phyloP scores from a whole-genome alignment of 2,113 vertebrate genomes.

The Paracanthobrama guichenoti region DNA sequence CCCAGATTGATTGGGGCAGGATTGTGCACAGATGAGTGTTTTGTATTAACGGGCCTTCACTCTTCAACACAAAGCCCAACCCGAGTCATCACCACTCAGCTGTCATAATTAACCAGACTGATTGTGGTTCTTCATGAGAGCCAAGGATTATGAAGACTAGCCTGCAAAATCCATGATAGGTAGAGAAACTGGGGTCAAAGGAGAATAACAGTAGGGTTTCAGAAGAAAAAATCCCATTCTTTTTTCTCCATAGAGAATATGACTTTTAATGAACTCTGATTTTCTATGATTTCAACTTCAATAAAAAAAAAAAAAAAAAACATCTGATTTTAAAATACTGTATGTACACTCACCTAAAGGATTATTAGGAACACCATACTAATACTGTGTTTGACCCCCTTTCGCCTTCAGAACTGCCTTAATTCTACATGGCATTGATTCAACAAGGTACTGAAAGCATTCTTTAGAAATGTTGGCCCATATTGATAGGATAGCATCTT shows the following conservation, averaged over 20 bases:
- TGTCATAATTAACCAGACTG: conserved; percentile 2
- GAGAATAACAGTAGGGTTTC: neutral
- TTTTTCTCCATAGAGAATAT: neutral
- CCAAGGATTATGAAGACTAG: neutral
- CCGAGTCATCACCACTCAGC: conserved; percentile 10
- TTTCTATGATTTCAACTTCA: too few species aligned
- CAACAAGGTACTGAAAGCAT: too few species aligned
- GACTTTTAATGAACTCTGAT: too few species aligned
- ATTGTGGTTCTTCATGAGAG: conserved; percentile 1
- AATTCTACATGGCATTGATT: too few species aligned
- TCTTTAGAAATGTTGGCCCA: too few species aligned
- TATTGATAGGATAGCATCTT: too few species aligned
- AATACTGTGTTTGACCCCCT: too few species aligned
- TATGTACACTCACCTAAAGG: too few species aligned
- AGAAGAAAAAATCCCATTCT: neutral
- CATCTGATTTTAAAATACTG: too few species aligned
- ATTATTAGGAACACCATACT: too few species aligned
- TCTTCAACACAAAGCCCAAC: conserved; percentile 11
- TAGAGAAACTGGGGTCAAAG: neutral
- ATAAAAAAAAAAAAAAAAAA: too few species aligned
- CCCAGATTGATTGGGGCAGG: conserved; percentile 33
- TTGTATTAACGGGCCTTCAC: neutral
- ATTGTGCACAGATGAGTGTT: conserved; percentile 12
- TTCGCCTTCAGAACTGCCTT: too few species aligned
- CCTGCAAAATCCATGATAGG: neutral